A percentile compares a stretch with the other conserved stretches of the same genome.
Evolutionary conservation across 1,140 invertebrate genomes (phyloP).

Genomic region (Linepithema humile): DNA sequence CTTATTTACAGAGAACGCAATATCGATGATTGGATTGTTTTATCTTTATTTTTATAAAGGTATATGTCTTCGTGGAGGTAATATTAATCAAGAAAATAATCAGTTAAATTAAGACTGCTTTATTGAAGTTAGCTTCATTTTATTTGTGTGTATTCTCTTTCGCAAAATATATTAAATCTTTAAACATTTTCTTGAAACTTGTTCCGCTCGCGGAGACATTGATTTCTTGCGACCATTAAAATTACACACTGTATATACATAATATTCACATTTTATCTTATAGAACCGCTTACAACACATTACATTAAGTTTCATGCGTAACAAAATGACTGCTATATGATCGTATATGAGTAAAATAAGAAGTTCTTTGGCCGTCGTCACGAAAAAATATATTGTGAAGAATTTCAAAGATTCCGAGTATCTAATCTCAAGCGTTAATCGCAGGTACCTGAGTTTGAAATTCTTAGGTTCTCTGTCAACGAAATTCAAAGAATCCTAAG

Average conservation of each 20-base stretch:
- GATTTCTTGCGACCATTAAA: conserved; percentile 22
- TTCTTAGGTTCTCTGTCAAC: background rate
- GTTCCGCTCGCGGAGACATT: background rate
- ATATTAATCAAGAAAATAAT: background rate
- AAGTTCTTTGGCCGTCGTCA: conserved; percentile 20
- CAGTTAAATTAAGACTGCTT: background rate
- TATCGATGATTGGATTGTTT: background rate
- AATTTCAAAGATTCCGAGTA: background rate
- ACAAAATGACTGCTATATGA: background rate
- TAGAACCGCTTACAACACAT: conserved; percentile 2
- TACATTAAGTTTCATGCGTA: conserved; percentile 10
- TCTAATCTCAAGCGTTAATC: background rate
- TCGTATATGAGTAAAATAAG: background rate
- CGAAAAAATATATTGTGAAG: background rate
- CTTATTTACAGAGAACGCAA: background rate
- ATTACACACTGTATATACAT: conserved; percentile 20
- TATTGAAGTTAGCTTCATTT: conserved; percentile 25
- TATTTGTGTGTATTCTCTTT: background rate
- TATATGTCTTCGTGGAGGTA: background rate
- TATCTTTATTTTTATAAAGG: conserved; percentile 3
- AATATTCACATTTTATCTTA: conserved; percentile 18
- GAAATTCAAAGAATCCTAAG: background rate
- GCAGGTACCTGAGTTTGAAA: background rate
- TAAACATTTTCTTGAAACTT: background rate
- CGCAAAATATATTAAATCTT: conserved; percentile 40